Evolutionary conservation across 2,888 invertebrate genomes (phyloP), one percentile per base, ranked within the genome.

Genomic region (Epinotia ramella): DNA sequence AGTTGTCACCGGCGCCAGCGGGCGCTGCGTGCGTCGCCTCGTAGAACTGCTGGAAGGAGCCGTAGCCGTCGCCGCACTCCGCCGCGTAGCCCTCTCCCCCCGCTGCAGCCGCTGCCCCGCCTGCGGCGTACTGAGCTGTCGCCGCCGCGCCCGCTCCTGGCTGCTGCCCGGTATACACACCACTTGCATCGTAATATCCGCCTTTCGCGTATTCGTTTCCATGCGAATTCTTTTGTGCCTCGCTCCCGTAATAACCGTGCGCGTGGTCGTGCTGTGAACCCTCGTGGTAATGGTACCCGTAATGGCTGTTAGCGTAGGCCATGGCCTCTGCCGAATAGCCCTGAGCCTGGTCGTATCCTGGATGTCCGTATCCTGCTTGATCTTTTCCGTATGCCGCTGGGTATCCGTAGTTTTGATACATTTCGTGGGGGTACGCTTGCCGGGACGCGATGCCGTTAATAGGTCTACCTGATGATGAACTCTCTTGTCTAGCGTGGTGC

Each of bases 11-110:
- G 28, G 95, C 84, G 57, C 78, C 78, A 72, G 82, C 80, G 56
- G 94, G 92, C 6, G 95, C 87, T 73, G 94, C 92, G 84, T 95
- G 94, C 76, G 91, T 94, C 76, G 94, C 94, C 73, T 95, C 94
- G 88, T 97, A 97, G 88, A 96, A 97, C 86, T 96, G 96, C 80
- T 96, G 96, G 88, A 96, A 97, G 76, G 96, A 96, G 81, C 96
- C 96, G 87, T 96, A 97, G 78, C 95, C 95, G 77, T 96, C 97
- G 77, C 92, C 95, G 79, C 95, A 95, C 80, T 96, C 96, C 1
- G 94, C 94, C 88, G 64, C 87, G 86, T 76, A 85, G 82, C 20
- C 91, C 79, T 89, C 90, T 65, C 79, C 80, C 49, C 77, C 78
- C 33, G 78, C 72, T 24, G 78, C 72, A 18, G 79, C 81, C 5